These are phyloP conservation scores for Telmatochromis brachygnathus DNA, from an alignment of 2,113 vertebrate genomes.

Conservation along the genomic window DNA sequence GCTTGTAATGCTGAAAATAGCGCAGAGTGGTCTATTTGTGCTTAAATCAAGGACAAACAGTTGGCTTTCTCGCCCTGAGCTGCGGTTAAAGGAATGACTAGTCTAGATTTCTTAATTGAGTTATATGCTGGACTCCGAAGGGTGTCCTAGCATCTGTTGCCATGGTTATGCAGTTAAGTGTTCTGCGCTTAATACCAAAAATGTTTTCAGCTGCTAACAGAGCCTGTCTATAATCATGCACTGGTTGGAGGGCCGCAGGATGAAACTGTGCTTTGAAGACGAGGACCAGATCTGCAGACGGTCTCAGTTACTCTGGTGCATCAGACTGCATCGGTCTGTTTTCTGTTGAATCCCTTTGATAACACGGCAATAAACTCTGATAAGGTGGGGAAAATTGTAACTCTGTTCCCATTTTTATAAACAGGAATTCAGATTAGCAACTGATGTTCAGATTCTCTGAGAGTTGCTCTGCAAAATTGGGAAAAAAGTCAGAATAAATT, in stretches of 20 bases:
- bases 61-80: background rate
- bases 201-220: background rate
- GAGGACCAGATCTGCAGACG: background rate
- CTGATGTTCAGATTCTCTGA: background rate
- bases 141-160: slow-evolving; percentile 17
- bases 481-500: background rate
- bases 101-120: slow-evolving; percentile 14
- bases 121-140: slow-evolving; percentile 22
- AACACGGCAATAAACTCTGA: background rate
- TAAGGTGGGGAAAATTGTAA: background rate
- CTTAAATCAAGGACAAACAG: background rate
- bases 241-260: background rate
- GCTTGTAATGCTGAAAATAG: slow-evolving; percentile 54
- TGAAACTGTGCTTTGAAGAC: background rate
- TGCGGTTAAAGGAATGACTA: slow-evolving; percentile 38
- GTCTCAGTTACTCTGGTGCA: background rate
- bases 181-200: background rate
- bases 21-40: slow-evolving; percentile 10
- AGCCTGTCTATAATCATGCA: background rate
- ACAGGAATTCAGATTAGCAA: background rate
- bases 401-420: background rate
- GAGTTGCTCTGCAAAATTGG: rapidly evolving
- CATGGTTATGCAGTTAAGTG: background rate
- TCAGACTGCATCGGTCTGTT: rapidly evolving
- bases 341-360: background rate